Evolutionary conservation across 1,140 invertebrate species (phyloP).

Genomic region (Papilio polyxenes): DNA sequence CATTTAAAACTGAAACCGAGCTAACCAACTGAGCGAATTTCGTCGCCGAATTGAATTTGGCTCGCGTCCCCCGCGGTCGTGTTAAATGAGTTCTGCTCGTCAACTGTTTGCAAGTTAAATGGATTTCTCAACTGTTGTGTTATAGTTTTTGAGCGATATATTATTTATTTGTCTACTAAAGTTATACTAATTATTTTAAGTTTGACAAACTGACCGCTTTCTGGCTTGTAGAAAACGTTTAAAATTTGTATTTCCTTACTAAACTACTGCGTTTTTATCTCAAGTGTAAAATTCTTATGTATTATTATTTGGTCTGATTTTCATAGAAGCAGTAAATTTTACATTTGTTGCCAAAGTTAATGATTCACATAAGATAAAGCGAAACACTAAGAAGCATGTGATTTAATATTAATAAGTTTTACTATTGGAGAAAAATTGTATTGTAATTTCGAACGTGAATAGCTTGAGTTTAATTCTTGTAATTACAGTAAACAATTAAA

Average conservation of each 20-base stretch:
- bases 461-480: slow-evolving; percentile 18
- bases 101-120: slow-evolving; percentile 33
- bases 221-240: too few species aligned
- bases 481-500: slow-evolving; percentile 37
- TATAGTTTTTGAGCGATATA: neutral
- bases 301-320: too few species aligned
- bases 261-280: too few species aligned
- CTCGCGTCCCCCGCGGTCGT: slow-evolving; percentile 9
- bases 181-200: neutral
- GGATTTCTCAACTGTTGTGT: neutral
- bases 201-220: too few species aligned
- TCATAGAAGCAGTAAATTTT: too few species aligned
- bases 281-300: too few species aligned
- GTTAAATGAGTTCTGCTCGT: slow-evolving; percentile 38
- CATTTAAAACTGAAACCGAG: slow-evolving; percentile 12
- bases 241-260: too few species aligned
- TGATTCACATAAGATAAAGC: too few species aligned
- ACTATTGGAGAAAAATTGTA: neutral
- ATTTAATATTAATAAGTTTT: neutral
- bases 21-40: neutral
- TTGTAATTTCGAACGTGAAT: neutral
- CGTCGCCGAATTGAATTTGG: slow-evolving; percentile 15
- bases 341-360: too few species aligned
- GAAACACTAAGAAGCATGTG: too few species aligned
- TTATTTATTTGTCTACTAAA: neutral